Evolutionary conservation across 2,797 vertebrate genomes (phyloP).

Genomic region (Helicolenus hilgendorfi): DNA sequence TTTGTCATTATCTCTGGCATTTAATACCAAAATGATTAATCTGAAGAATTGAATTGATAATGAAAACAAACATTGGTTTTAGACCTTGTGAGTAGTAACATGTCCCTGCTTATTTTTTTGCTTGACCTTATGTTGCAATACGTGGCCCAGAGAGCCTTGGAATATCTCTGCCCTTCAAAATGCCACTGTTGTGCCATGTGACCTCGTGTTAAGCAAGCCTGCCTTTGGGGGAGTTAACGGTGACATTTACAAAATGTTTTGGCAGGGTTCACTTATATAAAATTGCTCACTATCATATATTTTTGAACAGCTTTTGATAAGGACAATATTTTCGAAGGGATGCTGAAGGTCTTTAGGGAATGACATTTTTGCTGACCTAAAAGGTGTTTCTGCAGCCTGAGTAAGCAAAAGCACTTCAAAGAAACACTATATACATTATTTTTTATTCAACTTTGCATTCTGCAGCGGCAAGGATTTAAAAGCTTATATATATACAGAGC

Average conservation of each 20-base stretch:
- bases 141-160: background rate
- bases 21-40: constrained; percentile 39
- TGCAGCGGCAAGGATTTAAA: constrained; percentile 6
- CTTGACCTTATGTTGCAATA: constrained; percentile 18
- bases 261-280: constrained; percentile 51
- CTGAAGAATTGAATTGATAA: background rate
- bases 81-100: background rate
- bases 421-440: constrained; percentile 31
- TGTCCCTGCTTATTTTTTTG: constrained; percentile 22
- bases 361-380: constrained; percentile 74
- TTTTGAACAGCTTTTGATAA: constrained; percentile 70
- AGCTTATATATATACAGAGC: background rate
- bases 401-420: constrained; percentile 35
- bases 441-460: constrained; percentile 36
- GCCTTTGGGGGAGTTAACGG: constrained; percentile 65
- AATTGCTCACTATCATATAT: constrained; percentile 68
- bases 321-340: constrained; percentile 61
- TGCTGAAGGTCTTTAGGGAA: constrained; percentile 49
- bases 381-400: constrained; percentile 45
- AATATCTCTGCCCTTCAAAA: constrained; percentile 64
- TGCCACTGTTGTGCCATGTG: constrained; percentile 56
- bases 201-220: constrained; percentile 60
- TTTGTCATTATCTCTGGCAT: constrained; percentile 51
- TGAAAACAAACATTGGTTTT: constrained; percentile 19
- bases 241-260: constrained; percentile 78